Conservation (phyloP, 2,888 invertebrate genomes). For the Nephrocerus scutellatus region DNA sequence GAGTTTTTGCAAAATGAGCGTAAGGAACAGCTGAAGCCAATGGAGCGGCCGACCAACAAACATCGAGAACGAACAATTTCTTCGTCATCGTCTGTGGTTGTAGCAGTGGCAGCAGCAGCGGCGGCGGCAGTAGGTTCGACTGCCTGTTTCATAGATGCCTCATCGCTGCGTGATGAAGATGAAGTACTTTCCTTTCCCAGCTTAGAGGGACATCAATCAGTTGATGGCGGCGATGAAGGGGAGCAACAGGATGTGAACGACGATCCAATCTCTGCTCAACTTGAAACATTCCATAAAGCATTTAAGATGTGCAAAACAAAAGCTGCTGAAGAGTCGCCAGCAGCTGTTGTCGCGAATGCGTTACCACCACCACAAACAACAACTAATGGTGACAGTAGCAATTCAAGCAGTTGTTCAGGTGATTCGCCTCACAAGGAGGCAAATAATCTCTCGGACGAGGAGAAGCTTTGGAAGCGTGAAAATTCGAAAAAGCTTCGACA, state of each 20-base stretch:
- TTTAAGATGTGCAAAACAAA: constrained; percentile 42
- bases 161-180: constrained; percentile 65
- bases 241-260: constrained; percentile 15
- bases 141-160: constrained; percentile 73
- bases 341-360: constrained; percentile 12
- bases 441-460: constrained; percentile 43
- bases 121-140: constrained; percentile 36
- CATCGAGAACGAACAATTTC: constrained; percentile 27
- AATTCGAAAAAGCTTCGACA: constrained; percentile 18
- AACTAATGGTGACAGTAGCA: constrained; percentile 11
- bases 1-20: constrained; percentile 48
- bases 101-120: constrained; percentile 27
- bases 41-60: constrained; percentile 17
- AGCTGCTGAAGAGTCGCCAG: constrained; percentile 16
- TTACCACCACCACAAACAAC: not conserved
- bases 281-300: constrained; percentile 44
- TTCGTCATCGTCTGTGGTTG: constrained; percentile 19
- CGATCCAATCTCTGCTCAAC: constrained; percentile 32
- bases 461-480: constrained; percentile 40
- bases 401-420: constrained; percentile 30
- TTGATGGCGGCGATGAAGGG: constrained; percentile 11
- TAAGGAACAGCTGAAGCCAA: constrained; percentile 22
- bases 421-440: constrained; percentile 29
- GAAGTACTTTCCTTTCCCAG: constrained; percentile 45
- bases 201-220: constrained; percentile 27